These are phyloP conservation scores for Macrotis lagotis DNA, from an alignment of 2,113 vertebrate genomes.

Conservation along the genomic window DNA sequence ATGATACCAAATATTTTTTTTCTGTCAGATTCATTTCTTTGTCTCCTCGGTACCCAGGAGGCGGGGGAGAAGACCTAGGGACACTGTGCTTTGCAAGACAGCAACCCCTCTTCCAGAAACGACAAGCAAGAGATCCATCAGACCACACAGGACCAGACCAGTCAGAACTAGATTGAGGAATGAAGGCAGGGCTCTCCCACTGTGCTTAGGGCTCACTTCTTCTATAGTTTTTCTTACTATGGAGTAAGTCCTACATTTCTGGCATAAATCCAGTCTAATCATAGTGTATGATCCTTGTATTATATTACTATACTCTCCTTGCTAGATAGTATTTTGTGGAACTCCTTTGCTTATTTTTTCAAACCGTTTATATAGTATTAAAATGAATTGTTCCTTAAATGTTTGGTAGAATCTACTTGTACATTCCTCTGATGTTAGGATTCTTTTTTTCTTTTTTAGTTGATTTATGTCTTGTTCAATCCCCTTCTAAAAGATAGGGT, in stretches of 20 bases:
- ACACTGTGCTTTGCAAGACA: too few species aligned
- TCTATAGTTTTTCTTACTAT: not conserved
- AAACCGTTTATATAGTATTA: not conserved
- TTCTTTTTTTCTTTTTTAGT: not conserved
- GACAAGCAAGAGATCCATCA: too few species aligned
- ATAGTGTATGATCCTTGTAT: not conserved
- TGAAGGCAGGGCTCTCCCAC: too few species aligned
- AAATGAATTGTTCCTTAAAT: not conserved
- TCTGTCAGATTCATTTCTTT: slow-evolving; percentile 87
- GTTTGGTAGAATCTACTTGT: not conserved
- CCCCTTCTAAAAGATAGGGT: not conserved
- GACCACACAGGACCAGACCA: too few species aligned
- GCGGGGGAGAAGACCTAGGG: slow-evolving; percentile 87
- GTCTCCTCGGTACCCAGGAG: slow-evolving; percentile 89
- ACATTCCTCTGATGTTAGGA: not conserved
- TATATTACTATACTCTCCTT: not conserved
- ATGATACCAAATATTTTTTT: slow-evolving; percentile 87
- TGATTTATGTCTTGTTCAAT: not conserved
- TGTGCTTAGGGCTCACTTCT: too few species aligned
- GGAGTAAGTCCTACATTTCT: not conserved
- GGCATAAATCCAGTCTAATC: not conserved
- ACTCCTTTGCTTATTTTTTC: too few species aligned
- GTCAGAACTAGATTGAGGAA: too few species aligned
- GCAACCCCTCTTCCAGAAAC: too few species aligned
- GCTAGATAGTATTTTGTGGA: not conserved